Conservation (phyloP, 2,888 invertebrate species). For the Nemotelus nigrinus region DNA sequence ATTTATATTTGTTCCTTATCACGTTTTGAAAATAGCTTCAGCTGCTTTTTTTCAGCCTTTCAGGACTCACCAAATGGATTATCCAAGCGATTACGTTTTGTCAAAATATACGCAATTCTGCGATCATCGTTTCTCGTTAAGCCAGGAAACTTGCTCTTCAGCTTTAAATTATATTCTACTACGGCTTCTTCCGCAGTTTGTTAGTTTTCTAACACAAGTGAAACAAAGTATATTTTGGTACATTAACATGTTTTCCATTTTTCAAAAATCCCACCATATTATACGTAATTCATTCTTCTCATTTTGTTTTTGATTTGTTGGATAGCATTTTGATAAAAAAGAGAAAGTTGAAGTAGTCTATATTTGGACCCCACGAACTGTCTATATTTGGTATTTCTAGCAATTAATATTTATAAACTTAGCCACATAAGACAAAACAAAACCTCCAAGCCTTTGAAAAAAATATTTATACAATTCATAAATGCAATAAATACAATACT, state of each 20-base stretch:
- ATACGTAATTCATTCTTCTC: not conserved
- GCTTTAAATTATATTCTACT: not conserved
- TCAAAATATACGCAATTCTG: not conserved
- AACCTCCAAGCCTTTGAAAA: no score
- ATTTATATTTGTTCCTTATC: not conserved
- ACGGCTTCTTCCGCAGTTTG: not conserved
- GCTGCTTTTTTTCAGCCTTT: not conserved
- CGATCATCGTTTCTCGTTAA: not conserved
- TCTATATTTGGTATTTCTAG: no score
- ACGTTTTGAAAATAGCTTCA: not conserved
- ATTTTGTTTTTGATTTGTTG: no score
- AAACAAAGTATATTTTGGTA: not conserved
- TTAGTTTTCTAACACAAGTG: conserved; percentile 4
- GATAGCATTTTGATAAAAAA: no score
- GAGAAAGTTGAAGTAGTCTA: no score
- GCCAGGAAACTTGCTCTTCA: conserved; percentile 4
- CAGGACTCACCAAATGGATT: not conserved
- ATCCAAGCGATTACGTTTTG: not conserved
- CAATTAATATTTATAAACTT: no score
- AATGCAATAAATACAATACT: no score
- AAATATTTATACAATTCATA: no score
- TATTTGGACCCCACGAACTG: no score
- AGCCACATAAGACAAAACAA: no score
- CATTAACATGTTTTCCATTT: not conserved
- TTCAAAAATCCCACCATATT: not conserved